Conservation (phyloP, 2,797 vertebrate species). For the Salmo trutta region DNA sequence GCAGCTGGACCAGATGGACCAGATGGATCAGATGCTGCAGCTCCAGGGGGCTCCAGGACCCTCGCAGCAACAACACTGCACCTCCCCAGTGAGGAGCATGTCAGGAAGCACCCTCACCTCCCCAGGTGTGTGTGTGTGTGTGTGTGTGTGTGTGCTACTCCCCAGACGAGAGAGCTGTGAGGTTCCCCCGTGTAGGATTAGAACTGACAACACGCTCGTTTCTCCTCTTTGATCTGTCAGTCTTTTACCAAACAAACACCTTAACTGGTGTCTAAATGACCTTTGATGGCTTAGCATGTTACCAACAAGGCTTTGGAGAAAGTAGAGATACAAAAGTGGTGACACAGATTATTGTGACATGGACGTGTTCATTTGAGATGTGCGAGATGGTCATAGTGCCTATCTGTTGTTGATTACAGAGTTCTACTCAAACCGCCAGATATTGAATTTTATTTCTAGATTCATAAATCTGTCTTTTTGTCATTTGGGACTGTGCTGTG, state of each 20-base stretch:
- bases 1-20: conserved; percentile 56
- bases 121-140: background rate
- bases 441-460: conserved; percentile 16
- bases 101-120: conserved; percentile 17
- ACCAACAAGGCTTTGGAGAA: conserved; percentile 20
- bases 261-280: conserved; percentile 18
- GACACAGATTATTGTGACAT: conserved; percentile 20
- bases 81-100: conserved; percentile 9
- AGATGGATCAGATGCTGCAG: conserved; percentile 54
- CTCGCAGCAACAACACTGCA: conserved; percentile 18
- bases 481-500: conserved; percentile 36
- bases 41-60: conserved; percentile 23
- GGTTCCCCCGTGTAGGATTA: conserved; percentile 37
- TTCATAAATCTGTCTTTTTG: conserved; percentile 42
- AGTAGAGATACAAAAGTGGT: conserved; percentile 20
- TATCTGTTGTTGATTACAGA: conserved; percentile 28
- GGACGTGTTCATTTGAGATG: too few relatives aligned
- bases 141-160: background rate
- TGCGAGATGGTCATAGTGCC: conserved; percentile 1
- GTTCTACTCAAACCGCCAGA: conserved; percentile 9
- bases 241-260: conserved; percentile 28
- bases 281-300: conserved; percentile 30
- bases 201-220: conserved; percentile 37
- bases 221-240: conserved; percentile 43
- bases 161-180: conserved; percentile 17